A percentile compares a stretch with the other conserved stretches of the same genome.
These are phyloP conservation scores for Dromococcyx pavoninus DNA, from an alignment of 2,797 vertebrate species.

Conservation along the genomic window DNA sequence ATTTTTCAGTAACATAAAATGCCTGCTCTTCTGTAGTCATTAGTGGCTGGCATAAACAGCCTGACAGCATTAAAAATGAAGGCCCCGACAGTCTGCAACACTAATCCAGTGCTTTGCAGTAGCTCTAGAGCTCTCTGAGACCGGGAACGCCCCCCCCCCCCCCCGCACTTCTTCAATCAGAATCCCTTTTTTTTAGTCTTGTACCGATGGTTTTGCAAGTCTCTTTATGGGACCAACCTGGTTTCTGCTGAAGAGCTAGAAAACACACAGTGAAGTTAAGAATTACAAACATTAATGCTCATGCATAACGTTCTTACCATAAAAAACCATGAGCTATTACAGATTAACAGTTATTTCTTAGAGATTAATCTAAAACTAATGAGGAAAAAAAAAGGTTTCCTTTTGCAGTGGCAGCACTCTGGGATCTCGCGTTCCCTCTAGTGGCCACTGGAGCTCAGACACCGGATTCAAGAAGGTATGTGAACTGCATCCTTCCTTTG, in stretches of 20 bases:
- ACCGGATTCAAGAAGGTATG: not conserved
- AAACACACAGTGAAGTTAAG: not conserved
- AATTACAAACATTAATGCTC: not conserved
- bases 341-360: constrained; percentile 6
- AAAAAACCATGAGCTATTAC: not conserved
- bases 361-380: not conserved
- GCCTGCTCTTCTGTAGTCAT: constrained; percentile 36
- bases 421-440: constrained; percentile 46
- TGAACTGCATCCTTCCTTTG: not conserved
- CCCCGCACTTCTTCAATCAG: not conserved
- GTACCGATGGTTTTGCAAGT: not conserved
- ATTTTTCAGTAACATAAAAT: constrained; percentile 53
- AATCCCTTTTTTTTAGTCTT: not conserved
- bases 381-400: not conserved
- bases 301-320: not conserved
- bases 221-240: not conserved
- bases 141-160: too few species aligned
- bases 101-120: constrained; percentile 29
- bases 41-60: constrained; percentile 60
- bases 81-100: not conserved
- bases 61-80: constrained; percentile 50
- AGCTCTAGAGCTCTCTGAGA: not conserved
- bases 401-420: not conserved
- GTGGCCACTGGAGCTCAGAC: not conserved
- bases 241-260: not conserved